These are phyloP conservation scores for Sarcophaga peregrina DNA, from an alignment of 1,140 invertebrate genomes.

Conservation along the genomic window DNA sequence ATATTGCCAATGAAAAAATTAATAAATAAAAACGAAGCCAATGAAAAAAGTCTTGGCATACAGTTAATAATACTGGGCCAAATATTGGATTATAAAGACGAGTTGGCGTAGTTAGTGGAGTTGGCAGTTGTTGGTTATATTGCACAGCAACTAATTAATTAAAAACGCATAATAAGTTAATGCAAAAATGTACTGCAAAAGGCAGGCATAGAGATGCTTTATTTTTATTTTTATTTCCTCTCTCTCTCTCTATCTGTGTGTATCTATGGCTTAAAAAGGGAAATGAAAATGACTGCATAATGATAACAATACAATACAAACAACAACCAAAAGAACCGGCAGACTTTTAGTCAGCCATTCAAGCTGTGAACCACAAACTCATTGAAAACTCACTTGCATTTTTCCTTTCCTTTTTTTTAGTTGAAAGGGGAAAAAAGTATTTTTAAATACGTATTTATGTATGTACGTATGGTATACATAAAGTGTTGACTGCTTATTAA, in stretches of 20 bases:
- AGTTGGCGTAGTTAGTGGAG: too few species aligned
- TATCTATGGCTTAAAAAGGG: not conserved
- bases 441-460: too few species aligned
- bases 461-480: not conserved
- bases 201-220: not conserved
- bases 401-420: too few species aligned
- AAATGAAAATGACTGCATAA: not conserved
- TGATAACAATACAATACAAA: conserved; percentile 2
- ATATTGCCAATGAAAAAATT: not conserved
- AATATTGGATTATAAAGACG: too few species aligned
- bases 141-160: conserved; percentile 1
- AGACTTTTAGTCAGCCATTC: not conserved
- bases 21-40: not conserved
- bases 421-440: too few species aligned
- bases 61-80: too few species aligned
- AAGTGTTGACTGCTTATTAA: conserved; percentile 25
- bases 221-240: not conserved
- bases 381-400: conserved; percentile 13
- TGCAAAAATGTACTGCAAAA: not conserved
- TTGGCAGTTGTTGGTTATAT: not conserved
- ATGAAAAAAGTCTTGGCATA: too few species aligned
- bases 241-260: too few species aligned
- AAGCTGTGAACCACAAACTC: not conserved
- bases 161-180: conserved; percentile 16
- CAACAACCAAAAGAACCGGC: not conserved